Evolutionary conservation across 1,140 invertebrate species (phyloP), one percentile per base, ranked within the genome.

Genomic region (Tenebrio molitor): DNA sequence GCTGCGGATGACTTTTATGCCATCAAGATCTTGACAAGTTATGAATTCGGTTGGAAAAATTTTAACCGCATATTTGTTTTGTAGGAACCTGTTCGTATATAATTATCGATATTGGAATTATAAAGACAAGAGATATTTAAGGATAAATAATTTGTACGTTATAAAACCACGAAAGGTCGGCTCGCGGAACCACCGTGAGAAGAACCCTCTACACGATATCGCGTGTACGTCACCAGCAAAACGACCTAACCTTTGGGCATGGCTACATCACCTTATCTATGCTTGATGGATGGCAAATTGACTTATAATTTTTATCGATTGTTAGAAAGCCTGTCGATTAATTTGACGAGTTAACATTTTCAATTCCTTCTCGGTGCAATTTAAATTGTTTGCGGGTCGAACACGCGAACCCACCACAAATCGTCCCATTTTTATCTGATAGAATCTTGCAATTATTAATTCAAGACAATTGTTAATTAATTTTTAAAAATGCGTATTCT

Each of bases 1-100:
- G 74, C 74, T 67, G 42, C 75, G 50, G 74, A 71, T 78, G 66
- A 72, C 72, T 75, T 73, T 74, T 71, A 73, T 74, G 50, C 58
- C 36, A 17, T 66, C 42, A 44, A 41, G 42, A 72, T 42, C 42
- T 62, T 68, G 66, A 67, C 62, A 67, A 62, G 62, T 53, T 69
- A 36, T 36, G 65, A 41, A 58, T 34, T 53, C 66, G 41, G n/a
- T 73, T 17, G n/a, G 41, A 58, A 72, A 72, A 68, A 50, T 14
- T 15, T 33, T 15, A 62, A 69, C 50, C 50, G 50, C 50, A 46
- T 46, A 58, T 39, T 39, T 39, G 36, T 39, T 39, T 12, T 12
- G 3, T 39, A 29, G 36, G 36, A 39, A 39, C 36, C 36, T 5
- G 36, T 6, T 23, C 23, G 10, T 29, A 58, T 58, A 58, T 58